phyloP scores from a whole-genome alignment of 92 coral and sea anemone genomes.

The Pocillopora grandis region DNA sequence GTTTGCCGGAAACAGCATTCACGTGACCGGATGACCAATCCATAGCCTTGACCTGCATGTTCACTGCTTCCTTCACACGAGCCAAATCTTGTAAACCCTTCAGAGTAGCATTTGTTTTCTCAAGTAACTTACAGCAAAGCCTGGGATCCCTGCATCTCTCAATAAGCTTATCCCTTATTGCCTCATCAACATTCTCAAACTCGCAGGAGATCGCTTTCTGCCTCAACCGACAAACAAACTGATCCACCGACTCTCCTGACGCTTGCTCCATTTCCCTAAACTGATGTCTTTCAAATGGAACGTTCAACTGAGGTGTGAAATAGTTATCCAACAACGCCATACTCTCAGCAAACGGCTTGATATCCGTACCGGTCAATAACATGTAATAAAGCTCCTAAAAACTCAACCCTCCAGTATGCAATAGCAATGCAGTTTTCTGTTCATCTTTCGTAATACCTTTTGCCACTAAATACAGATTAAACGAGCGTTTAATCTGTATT shows the following conservation, averaged over 20 bases:
- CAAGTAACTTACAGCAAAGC: constrained; percentile 61
- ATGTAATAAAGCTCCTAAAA: constrained; percentile 54
- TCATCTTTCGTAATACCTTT: constrained; percentile 60
- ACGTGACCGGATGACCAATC: constrained; percentile 20
- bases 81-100: constrained; percentile 62
- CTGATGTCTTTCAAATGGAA: constrained; percentile 54
- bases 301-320: constrained; percentile 58
- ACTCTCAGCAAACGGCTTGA: constrained; percentile 40
- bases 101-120: constrained; percentile 33
- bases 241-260: constrained; percentile 52
- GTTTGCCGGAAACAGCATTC: constrained; percentile 11
- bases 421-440: constrained; percentile 50
- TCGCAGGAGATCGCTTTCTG: constrained; percentile 21
- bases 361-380: constrained; percentile 42
- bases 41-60: constrained; percentile 36
- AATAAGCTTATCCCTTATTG: constrained; percentile 67
- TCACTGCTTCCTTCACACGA: constrained; percentile 53
- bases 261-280: constrained; percentile 56
- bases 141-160: constrained; percentile 52
- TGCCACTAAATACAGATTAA: constrained; percentile 25
- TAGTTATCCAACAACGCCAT: constrained; percentile 47
- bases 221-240: constrained; percentile 46
- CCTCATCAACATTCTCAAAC: constrained; percentile 52
- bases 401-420: constrained; percentile 51
- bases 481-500: neutral